These are phyloP conservation scores for Diprion similis DNA, from an alignment of 1,140 invertebrate genomes.

Conservation along the genomic window DNA sequence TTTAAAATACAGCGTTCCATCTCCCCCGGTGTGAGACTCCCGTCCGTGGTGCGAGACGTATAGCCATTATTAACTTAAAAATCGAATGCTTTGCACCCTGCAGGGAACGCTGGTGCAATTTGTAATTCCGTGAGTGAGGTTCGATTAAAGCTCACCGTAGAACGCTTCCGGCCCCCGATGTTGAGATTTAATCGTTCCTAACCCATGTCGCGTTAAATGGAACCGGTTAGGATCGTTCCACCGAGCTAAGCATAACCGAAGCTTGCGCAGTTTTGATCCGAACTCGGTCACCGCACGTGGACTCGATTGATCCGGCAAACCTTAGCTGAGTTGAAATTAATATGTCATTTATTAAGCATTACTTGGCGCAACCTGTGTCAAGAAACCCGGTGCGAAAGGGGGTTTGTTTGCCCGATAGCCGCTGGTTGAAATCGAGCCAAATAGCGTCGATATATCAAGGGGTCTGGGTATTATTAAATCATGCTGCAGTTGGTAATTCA, in stretches of 20 bases:
- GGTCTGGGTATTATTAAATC: constrained; percentile 49
- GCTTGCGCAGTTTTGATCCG: no score
- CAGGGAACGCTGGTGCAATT: no score
- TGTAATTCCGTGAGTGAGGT: no score
- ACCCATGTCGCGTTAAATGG: not conserved
- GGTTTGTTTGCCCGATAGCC: constrained; percentile 4
- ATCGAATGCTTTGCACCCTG: no score
- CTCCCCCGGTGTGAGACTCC: not conserved
- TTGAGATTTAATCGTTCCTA: not conserved
- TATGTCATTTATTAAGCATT: not conserved
- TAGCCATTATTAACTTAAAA: not conserved
- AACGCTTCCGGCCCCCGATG: not conserved
- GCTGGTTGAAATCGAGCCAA: constrained; percentile 40
- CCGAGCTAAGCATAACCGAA: no score
- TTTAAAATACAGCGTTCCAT: not conserved
- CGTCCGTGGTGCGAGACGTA: not conserved
- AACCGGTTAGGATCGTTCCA: no score
- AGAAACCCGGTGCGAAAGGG: not conserved
- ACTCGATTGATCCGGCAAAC: not conserved
- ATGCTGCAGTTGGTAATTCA: constrained; percentile 52
- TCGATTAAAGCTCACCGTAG: not conserved
- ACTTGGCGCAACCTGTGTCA: not conserved
- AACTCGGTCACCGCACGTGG: not conserved
- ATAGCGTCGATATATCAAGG: constrained; percentile 47
- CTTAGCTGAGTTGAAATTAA: not conserved